Conservation (phyloP, 2,888 invertebrate species). For the Mimachlamys varia region DNA sequence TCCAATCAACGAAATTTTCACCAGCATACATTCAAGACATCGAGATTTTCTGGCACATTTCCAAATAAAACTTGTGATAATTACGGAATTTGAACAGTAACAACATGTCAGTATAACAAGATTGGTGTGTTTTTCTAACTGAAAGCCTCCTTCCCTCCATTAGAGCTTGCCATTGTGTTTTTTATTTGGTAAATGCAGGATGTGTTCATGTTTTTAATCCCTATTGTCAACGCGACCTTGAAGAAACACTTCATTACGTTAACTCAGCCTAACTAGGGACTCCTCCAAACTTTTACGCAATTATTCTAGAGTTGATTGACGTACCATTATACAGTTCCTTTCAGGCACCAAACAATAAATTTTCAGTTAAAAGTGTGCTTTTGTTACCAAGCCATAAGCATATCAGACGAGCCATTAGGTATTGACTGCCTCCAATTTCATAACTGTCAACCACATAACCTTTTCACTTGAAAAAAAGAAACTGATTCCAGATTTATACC, state of each 20-base stretch:
- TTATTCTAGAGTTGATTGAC: background rate
- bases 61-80: conserved; percentile 12
- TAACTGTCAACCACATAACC: conserved; percentile 7
- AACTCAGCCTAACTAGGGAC: background rate
- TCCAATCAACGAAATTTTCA: background rate
- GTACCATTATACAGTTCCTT: background rate
- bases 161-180: background rate
- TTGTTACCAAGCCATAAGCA: background rate
- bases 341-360: background rate
- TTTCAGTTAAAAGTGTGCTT: conserved; percentile 27
- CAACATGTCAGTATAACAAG: conserved; percentile 22
- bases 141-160: background rate
- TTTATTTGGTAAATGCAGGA: conserved; percentile 10
- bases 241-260: conserved; percentile 15
- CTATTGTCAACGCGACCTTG: background rate
- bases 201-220: background rate
- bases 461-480: background rate
- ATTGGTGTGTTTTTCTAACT: conserved; percentile 25
- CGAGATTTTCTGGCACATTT: background rate
- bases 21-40: background rate
- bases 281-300: background rate
- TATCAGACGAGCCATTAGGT: background rate
- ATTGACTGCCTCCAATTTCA: background rate
- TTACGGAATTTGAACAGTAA: background rate
- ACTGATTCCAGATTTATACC: background rate